Percentiles rank a stretch among this genome's conserved stretches.
Conservation (phyloP, 1,140 invertebrate species). For the Saccostrea echinata region DNA sequence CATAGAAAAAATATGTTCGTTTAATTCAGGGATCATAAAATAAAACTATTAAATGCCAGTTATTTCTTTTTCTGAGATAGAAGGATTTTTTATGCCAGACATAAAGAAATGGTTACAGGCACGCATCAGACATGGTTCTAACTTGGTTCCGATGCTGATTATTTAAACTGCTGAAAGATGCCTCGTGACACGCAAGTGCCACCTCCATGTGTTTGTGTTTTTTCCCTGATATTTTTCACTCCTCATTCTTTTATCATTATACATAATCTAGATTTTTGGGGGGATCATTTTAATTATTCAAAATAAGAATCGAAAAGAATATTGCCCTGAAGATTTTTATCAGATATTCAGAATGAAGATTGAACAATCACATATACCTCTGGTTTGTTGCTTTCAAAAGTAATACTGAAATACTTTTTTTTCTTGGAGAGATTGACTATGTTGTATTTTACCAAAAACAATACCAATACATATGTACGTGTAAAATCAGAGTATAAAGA, state of each 20-base stretch:
- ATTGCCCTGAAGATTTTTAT: too few species aligned
- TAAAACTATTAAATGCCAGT: neutral
- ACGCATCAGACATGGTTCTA: neutral
- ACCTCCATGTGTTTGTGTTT: neutral
- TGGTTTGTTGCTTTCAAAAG: neutral
- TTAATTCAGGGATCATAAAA: slow-evolving; percentile 13
- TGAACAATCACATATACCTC: too few species aligned
- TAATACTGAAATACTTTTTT: neutral
- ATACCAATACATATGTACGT: neutral
- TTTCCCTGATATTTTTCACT: too few species aligned
- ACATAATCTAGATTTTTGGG: too few species aligned
- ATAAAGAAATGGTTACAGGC: neutral
- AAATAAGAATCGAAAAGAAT: too few species aligned
- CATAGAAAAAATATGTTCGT: neutral
- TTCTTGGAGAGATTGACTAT: neutral
- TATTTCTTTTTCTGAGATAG: slow-evolving; percentile 21
- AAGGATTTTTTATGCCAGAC: neutral
- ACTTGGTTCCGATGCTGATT: neutral
- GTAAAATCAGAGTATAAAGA: too few species aligned
- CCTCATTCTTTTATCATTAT: too few species aligned
- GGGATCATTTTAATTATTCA: too few species aligned
- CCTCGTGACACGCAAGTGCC: neutral
- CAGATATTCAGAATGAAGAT: too few species aligned
- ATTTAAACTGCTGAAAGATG: slow-evolving; percentile 7
- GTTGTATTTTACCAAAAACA: neutral